Percentiles rank a stretch among this genome's conserved stretches.
These are phyloP conservation scores for Amazona guildingii DNA, from an alignment of 2,113 vertebrate genomes.

Conservation along the genomic window DNA sequence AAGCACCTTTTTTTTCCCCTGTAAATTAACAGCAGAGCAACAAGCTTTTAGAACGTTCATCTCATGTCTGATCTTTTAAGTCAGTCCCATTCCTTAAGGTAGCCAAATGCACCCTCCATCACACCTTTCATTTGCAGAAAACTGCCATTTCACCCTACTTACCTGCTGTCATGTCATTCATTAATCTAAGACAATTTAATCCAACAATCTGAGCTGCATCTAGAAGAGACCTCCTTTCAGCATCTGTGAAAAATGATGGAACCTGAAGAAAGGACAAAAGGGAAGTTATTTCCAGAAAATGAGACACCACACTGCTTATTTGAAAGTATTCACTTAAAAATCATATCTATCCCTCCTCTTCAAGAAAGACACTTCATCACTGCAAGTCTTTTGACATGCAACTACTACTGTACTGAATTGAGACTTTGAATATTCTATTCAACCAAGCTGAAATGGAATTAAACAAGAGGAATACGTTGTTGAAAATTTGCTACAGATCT, in stretches of 20 bases:
- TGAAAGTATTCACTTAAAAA: not conserved
- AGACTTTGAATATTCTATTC: not conserved
- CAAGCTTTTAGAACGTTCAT: not conserved
- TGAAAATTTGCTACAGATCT: not conserved
- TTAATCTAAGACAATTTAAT: constrained; percentile 80
- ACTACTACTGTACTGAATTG: not conserved
- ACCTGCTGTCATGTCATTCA: constrained; percentile 87
- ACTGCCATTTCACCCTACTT: not conserved
- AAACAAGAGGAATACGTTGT: rapidly evolving
- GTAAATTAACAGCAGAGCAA: not conserved
- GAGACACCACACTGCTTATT: not conserved
- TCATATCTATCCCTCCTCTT: not conserved
- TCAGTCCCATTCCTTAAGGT: not conserved
- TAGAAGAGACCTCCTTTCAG: constrained; percentile 81
- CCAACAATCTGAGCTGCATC: constrained; percentile 83
- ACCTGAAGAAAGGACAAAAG: constrained; percentile 64
- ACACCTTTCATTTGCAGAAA: not conserved
- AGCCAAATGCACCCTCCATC: not conserved
- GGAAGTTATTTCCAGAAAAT: not conserved
- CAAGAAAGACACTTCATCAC: not conserved
- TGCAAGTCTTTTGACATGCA: not conserved
- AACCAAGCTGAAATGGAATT: not conserved
- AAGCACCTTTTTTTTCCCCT: not conserved
- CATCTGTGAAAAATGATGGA: constrained; percentile 84
- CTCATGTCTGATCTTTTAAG: not conserved